Evolutionary conservation across 2,113 vertebrate genomes (phyloP).

Genomic region (Vulpes vulpes): DNA sequence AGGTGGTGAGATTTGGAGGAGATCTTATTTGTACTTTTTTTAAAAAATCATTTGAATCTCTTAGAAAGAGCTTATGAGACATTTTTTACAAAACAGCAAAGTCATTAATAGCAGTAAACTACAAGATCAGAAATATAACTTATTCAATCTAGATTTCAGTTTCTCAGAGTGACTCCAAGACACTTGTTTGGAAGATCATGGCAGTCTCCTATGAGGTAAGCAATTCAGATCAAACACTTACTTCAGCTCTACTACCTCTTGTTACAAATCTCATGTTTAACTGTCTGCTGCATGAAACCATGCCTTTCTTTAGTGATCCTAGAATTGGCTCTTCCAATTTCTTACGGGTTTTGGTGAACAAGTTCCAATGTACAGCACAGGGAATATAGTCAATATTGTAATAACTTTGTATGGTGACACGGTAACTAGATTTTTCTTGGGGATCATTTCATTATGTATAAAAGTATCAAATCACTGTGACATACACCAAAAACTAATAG

Average conservation of each 20-base stretch:
- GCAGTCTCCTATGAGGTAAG: not conserved
- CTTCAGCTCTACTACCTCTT: not conserved
- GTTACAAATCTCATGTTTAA: not conserved
- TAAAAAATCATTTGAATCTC: not conserved
- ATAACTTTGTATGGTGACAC: not conserved
- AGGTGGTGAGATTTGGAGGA: not conserved
- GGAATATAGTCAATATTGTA: not conserved
- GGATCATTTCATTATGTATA: not conserved
- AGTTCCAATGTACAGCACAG: not conserved
- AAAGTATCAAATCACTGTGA: not conserved
- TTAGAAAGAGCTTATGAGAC: not conserved
- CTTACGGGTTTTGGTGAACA: not conserved
- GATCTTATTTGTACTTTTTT: not conserved
- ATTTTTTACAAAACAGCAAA: conserved; percentile 18
- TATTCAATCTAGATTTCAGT: not conserved
- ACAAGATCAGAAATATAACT: not conserved
- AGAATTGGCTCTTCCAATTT: not conserved
- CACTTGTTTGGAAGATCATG: not conserved
- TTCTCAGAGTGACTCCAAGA: not conserved
- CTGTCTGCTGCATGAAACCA: not conserved
- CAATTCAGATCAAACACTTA: not conserved
- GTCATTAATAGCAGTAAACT: conserved; percentile 1
- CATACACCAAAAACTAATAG: not conserved
- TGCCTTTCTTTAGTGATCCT: not conserved
- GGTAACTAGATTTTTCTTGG: not conserved